A percentile compares a stretch with the other conserved stretches of the same genome.
phyloP scores from a whole-genome alignment of 2,888 invertebrate species.

The Lydus trimaculatus region DNA sequence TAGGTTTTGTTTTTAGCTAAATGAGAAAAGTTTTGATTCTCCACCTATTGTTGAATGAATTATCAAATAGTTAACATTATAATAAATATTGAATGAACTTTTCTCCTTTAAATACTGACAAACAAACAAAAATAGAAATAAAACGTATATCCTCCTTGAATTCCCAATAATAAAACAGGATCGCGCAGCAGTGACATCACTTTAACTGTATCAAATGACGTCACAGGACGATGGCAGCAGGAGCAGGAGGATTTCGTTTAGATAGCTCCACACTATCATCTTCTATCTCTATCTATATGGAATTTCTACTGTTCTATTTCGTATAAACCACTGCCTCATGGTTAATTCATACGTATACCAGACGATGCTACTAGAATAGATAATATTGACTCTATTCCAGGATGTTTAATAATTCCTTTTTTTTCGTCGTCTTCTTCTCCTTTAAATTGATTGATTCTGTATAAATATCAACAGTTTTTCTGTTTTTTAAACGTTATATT shows the following conservation, averaged over 20 bases:
- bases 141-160: background rate
- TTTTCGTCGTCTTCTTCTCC: background rate
- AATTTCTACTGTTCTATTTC: background rate
- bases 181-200: background rate
- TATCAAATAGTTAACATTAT: too few species aligned
- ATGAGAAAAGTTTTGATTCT: background rate
- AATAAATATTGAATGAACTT: too few species aligned
- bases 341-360: background rate
- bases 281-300: background rate
- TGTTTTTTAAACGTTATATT: background rate
- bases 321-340: background rate
- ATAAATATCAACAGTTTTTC: background rate
- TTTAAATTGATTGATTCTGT: background rate
- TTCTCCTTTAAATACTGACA: too few species aligned
- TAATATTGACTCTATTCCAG: background rate
- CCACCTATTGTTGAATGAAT: too few species aligned
- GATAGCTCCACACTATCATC: background rate
- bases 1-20: background rate
- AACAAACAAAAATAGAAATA: too few species aligned
- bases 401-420: background rate
- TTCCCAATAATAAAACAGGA: background rate
- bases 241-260: background rate
- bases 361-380: background rate
- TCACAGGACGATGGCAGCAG: conserved; percentile 4
- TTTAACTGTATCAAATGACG: background rate